phyloP scores from a whole-genome alignment of 2,797 vertebrate genomes.

The Parauchenoglanis ngamensis region DNA sequence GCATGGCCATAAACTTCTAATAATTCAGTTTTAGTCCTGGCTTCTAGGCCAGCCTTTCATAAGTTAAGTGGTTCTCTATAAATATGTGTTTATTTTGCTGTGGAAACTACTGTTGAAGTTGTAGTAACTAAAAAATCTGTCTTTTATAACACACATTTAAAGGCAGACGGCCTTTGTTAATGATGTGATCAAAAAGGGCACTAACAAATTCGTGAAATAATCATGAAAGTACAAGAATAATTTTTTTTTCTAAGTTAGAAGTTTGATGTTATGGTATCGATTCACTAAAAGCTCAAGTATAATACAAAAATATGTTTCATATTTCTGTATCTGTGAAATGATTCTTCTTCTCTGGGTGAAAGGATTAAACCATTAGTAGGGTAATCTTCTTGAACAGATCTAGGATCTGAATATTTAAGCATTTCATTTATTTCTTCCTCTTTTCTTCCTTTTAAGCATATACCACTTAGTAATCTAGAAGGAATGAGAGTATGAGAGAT shows the following conservation, averaged over 20 bases:
- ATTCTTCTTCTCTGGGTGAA: not conserved
- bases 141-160: conserved; percentile 19
- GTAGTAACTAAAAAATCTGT: not conserved
- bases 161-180: not conserved
- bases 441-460: conserved; percentile 19
- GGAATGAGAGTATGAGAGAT: conserved; percentile 36
- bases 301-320: not conserved
- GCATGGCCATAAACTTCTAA: not conserved
- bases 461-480: conserved; percentile 47
- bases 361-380: not conserved
- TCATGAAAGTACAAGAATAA: too few species aligned
- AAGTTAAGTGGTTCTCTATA: not conserved
- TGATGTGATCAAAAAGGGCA: conserved; percentile 2
- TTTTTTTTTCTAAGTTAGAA: not conserved
- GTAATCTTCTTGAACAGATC: not conserved
- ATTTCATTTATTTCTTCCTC: conserved; percentile 42
- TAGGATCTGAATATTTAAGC: not conserved
- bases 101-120: not conserved
- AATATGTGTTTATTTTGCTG: not conserved
- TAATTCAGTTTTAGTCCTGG: not conserved
- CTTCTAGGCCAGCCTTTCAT: not conserved
- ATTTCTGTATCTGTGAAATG: not conserved
- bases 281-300: not conserved
- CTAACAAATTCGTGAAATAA: conserved; percentile 4
- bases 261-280: not conserved